These are phyloP conservation scores for Pollenia labialis DNA, from an alignment of 2,888 invertebrate genomes.

Conservation along the genomic window DNA sequence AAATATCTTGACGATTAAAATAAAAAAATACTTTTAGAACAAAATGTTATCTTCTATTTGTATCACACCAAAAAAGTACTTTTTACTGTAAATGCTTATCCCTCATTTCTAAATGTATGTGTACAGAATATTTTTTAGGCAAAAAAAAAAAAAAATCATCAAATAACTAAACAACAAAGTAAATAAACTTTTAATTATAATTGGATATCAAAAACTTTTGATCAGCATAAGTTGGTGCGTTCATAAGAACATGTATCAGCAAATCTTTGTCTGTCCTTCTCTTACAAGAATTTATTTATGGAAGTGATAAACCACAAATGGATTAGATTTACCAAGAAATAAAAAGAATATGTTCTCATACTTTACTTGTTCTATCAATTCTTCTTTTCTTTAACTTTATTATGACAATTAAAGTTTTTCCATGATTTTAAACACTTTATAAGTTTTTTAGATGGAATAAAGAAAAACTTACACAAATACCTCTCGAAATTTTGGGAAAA, in stretches of 20 bases:
- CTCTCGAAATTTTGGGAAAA: not conserved
- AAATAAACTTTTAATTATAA: constrained; percentile 51
- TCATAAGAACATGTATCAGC: not conserved
- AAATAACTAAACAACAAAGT: not conserved
- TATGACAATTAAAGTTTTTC: constrained; percentile 11
- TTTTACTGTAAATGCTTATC: not conserved
- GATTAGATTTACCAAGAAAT: not conserved
- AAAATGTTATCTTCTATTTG: no score
- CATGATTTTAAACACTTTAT: not conserved
- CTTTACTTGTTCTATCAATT: no score
- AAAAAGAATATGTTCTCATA: no score
- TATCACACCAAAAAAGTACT: not conserved
- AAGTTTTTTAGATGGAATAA: not conserved
- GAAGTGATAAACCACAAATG: not conserved
- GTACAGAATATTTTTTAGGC: no score
- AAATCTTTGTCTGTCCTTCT: not conserved
- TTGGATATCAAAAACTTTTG: constrained; percentile 37
- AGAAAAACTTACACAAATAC: not conserved
- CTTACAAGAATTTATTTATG: not conserved
- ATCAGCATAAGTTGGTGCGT: not conserved
- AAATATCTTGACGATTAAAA: no score
- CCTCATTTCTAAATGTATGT: no score
- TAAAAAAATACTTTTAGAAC: no score
- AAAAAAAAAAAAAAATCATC: not conserved
- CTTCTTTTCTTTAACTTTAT: not conserved